phyloP scores from a whole-genome alignment of 2,888 invertebrate genomes.

The Bugula neritina region DNA sequence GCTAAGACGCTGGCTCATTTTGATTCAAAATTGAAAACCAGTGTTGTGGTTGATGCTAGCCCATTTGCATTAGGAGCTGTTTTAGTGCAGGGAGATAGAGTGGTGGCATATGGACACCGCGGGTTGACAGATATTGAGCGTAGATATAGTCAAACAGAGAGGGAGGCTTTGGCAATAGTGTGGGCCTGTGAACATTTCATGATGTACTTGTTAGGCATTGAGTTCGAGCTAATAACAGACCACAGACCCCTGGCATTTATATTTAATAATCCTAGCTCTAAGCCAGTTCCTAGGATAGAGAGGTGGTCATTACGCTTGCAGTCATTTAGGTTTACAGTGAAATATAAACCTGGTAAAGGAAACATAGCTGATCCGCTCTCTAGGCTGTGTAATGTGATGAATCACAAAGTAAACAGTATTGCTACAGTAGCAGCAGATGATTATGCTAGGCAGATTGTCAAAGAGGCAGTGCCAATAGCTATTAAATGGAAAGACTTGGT shows the following conservation, averaged over 20 bases:
- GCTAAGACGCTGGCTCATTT: not conserved
- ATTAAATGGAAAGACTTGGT: too few relatives aligned
- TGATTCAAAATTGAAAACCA: not conserved
- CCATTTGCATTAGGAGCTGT: not conserved
- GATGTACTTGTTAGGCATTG: slow-evolving; percentile 36
- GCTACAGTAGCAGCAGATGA: too few relatives aligned
- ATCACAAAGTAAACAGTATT: too few relatives aligned
- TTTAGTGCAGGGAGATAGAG: not conserved
- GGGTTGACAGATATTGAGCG: slow-evolving; percentile 29
- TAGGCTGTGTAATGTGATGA: not conserved
- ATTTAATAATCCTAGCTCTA: slow-evolving; percentile 34
- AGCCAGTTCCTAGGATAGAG: slow-evolving; percentile 36
- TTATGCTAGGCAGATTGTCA: too few relatives aligned
- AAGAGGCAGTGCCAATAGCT: too few relatives aligned
- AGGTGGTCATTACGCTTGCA: slow-evolving; percentile 35
- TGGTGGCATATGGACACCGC: slow-evolving; percentile 11
- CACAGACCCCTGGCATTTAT: slow-evolving; percentile 38
- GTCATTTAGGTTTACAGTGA: slow-evolving; percentile 33
- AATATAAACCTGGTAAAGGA: slow-evolving; percentile 33
- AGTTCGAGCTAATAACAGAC: slow-evolving; percentile 36
- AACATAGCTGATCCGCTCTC: slow-evolving; percentile 30
- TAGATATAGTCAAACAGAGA: slow-evolving; percentile 37
- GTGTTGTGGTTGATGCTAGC: not conserved
- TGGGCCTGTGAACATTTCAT: slow-evolving; percentile 40
- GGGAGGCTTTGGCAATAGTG: slow-evolving; percentile 31